Evolutionary conservation across 1,140 invertebrate species (phyloP).

Genomic region (Caenorhabditis remanei): DNA sequence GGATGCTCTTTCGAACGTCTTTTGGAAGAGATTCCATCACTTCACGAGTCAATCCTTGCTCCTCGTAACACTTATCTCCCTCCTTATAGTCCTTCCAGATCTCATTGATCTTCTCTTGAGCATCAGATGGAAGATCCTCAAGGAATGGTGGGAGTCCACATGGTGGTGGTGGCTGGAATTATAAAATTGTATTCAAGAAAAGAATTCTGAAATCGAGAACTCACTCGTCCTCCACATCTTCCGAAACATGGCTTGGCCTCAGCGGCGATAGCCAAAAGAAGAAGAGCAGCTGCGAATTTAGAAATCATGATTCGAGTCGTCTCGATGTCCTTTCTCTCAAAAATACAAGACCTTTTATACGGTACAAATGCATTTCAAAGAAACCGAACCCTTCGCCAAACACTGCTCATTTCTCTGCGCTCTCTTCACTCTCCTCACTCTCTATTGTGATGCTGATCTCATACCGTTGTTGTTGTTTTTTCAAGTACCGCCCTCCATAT

Average conservation of each 20-base stretch:
- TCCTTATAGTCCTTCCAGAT: conserved; percentile 64
- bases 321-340: conserved; percentile 6
- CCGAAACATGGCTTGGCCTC: conserved; percentile 36
- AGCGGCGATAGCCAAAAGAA: not conserved
- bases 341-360: conserved; percentile 5
- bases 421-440: not conserved
- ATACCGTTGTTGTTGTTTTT: conserved; percentile 47
- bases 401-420: conserved; percentile 9
- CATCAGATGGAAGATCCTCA: conserved; percentile 60
- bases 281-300: conserved; percentile 22
- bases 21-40: conserved; percentile 56
- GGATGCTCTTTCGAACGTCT: conserved; percentile 47
- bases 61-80: conserved; percentile 60
- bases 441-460: conserved; percentile 45
- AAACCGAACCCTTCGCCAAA: conserved; percentile 53
- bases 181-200: not conserved
- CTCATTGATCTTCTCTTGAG: conserved; percentile 47
- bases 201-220: not conserved
- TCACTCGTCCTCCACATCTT: conserved; percentile 44
- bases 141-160: conserved; percentile 59
- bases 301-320: conserved; percentile 30
- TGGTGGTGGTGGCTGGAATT: conserved; percentile 57
- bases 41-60: conserved; percentile 59
- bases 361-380: not conserved
- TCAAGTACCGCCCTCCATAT: not conserved